Conservation (phyloP, 1,140 invertebrate species). For the Lepidotrigona ventralis region DNA sequence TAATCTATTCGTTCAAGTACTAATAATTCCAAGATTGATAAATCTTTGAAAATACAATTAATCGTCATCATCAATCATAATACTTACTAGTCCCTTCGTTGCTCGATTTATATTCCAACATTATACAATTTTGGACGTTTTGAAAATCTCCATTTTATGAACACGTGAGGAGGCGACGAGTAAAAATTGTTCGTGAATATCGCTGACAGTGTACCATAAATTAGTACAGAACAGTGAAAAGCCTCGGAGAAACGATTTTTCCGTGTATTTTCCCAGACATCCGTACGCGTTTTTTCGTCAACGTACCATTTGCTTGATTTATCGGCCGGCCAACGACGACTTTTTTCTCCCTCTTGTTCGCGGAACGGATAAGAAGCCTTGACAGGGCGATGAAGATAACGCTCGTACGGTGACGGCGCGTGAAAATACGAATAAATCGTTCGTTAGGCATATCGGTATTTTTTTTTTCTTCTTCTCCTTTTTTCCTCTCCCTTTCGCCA, state of each 20-base stretch:
- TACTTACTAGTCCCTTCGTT: too few species aligned
- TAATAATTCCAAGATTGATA: too few species aligned
- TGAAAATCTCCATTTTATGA: neutral
- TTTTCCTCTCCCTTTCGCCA: neutral
- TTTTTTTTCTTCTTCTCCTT: neutral
- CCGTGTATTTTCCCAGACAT: neutral
- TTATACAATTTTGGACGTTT: too few species aligned
- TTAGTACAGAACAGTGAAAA: neutral
- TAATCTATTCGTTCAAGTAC: too few species aligned
- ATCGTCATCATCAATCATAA: too few species aligned
- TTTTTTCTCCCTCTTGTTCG: neutral
- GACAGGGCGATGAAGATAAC: conserved; percentile 18
- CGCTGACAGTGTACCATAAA: neutral
- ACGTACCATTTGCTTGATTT: neutral
- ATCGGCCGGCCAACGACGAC: neutral
- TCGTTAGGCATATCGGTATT: neutral
- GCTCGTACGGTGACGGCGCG: neutral
- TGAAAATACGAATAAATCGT: conserved; percentile 17
- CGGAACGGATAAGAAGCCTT: neutral
- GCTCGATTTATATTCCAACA: too few species aligned
- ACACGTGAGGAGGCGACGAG: neutral
- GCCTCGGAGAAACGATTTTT: neutral
- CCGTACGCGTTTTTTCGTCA: neutral
- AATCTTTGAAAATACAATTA: too few species aligned
- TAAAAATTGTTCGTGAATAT: neutral